Evolutionary conservation across 2,797 vertebrate genomes (phyloP).

Genomic region (Microctenopoma steveboyesi): DNA sequence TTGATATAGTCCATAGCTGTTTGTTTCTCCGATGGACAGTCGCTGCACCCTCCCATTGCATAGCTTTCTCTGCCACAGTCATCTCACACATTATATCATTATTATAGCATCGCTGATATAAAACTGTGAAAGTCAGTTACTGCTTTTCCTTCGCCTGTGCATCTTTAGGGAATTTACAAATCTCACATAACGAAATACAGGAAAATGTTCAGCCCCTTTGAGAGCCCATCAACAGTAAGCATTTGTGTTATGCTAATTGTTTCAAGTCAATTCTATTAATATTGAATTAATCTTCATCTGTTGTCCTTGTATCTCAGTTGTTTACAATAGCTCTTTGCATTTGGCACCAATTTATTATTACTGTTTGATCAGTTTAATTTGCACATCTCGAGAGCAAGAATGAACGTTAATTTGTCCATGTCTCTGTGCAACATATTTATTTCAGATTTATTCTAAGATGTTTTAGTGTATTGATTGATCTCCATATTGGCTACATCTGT

Average conservation of each 20-base stretch:
- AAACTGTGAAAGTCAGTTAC: constrained; percentile 71
- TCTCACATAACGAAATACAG: constrained; percentile 68
- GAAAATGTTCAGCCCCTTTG: constrained; percentile 51
- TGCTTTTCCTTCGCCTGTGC: constrained; percentile 56
- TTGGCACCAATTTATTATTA: constrained; percentile 24
- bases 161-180: constrained; percentile 59
- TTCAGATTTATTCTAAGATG: constrained; percentile 3
- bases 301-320: constrained; percentile 50
- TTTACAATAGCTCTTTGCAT: constrained; percentile 47
- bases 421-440: constrained; percentile 16
- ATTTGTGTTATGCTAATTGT: constrained; percentile 65
- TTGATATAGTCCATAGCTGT: constrained; percentile 20
- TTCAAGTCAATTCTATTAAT: constrained; percentile 53
- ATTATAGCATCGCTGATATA: constrained; percentile 74
- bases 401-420: constrained; percentile 35
- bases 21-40: constrained; percentile 27
- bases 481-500: background rate
- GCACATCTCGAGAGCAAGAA: constrained; percentile 25
- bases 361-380: constrained; percentile 51
- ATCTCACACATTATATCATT: constrained; percentile 31
- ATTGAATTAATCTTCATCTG: constrained; percentile 56
- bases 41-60: constrained; percentile 17
- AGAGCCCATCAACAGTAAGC: constrained; percentile 52
- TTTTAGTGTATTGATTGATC: background rate
- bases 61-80: constrained; percentile 40